phyloP scores from a whole-genome alignment of 2,888 invertebrate genomes.

The Cremastobaeus sp. region DNA sequence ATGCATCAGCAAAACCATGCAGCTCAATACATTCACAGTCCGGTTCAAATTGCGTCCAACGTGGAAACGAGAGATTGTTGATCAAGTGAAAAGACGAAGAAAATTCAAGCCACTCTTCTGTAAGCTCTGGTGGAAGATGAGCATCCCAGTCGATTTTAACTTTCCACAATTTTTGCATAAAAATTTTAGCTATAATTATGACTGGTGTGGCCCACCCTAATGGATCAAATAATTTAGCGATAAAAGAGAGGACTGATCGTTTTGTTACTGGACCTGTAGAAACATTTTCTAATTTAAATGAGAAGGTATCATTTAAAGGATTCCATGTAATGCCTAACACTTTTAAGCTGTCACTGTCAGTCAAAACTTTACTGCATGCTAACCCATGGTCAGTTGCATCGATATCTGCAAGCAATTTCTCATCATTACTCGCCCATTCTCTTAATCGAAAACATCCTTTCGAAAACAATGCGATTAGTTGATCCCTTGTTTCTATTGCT shows the following conservation, averaged over 20 bases:
- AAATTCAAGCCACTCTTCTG: background rate
- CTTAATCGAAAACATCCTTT: background rate
- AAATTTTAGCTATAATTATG: background rate
- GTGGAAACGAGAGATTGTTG: background rate
- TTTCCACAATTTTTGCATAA: no score
- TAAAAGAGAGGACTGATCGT: background rate
- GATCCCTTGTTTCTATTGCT: background rate
- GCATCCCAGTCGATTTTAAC: background rate
- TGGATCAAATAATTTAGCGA: background rate
- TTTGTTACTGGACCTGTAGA: background rate
- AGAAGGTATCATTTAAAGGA: background rate
- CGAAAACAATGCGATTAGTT: background rate
- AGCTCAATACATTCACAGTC: no score
- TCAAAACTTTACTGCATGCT: background rate
- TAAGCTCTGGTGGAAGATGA: background rate
- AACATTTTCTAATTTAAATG: background rate
- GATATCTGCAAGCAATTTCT: background rate
- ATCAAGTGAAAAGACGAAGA: background rate
- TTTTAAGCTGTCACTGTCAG: background rate
- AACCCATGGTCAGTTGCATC: background rate
- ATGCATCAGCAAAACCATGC: background rate
- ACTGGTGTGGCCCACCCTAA: background rate
- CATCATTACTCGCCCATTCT: slow-evolving; percentile 1
- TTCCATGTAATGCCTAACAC: background rate
- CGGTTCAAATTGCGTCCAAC: background rate